Evolutionary conservation across 2,888 invertebrate species (phyloP).

Genomic region (Onchidella celtica): DNA sequence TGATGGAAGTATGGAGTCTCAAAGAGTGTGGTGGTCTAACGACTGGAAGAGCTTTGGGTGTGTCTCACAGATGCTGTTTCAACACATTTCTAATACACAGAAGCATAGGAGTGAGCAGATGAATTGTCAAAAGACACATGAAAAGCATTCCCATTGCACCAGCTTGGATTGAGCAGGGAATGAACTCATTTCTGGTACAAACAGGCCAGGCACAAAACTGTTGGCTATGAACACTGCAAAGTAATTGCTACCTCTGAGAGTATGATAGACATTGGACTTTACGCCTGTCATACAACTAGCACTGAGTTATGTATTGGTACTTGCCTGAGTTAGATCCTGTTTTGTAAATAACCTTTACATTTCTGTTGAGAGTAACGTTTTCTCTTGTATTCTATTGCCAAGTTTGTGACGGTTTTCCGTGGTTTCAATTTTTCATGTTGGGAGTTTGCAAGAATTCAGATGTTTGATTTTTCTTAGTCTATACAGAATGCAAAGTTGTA

Average conservation of each 20-base stretch:
- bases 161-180: slow-evolving; percentile 1
- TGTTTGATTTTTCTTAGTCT: too few species aligned
- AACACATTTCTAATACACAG: not conserved
- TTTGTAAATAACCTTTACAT: not conserved
- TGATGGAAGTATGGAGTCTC: too few species aligned
- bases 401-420: too few species aligned
- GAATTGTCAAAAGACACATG: not conserved
- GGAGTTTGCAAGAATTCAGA: too few species aligned
- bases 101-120: not conserved
- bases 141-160: not conserved
- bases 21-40: too few species aligned
- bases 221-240: not conserved
- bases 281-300: too few species aligned
- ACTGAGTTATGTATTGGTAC: too few species aligned
- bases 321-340: not conserved
- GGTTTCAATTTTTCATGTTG: not conserved
- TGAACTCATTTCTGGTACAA: slow-evolving; percentile 18
- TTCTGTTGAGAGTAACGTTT: not conserved
- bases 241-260: not conserved
- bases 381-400: not conserved
- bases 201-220: slow-evolving; percentile 40
- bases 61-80: not conserved
- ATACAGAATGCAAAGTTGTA: too few species aligned
- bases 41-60: too few species aligned
- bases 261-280: not conserved